Base-by-base conservation (phyloP, 2,888 invertebrate species). In the Steromphala cineraria region DNA sequence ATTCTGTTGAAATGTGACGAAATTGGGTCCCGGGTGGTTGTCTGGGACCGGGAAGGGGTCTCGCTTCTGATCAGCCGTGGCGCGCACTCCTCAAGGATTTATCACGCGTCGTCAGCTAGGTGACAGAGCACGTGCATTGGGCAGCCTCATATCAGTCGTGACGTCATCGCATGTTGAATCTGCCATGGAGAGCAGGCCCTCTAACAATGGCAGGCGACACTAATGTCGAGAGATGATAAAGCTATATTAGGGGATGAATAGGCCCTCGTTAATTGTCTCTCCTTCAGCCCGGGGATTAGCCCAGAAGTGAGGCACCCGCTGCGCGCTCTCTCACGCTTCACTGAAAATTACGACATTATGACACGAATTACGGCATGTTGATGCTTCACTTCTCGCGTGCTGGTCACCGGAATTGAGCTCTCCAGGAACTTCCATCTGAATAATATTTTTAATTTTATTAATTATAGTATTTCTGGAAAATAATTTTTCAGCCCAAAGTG, bases 391-490 rank as follows among this genome's bases (percentile, higher is more conserved):
- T 28, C 62, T 62, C 62, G 62, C 62, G 28, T 62, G 62, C 28
- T 24, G 4, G 28, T 21, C 24, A 28, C 24, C 62, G 28, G 28
- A 62, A 28, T 24, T 15, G 24, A 13, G 5, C 28, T 28, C 62
- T 62, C 46, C 21, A 62, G 28, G 24, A 24, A 62, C 28, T 62
- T 62, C 62, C 28, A 62, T 62, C 28, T 62, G 62, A 62, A 62
- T 62, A 62, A 62, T 62, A 62, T 62, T 62, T 62, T 62, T 62
- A 62, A 62, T 62, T 62, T 62, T 24, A 62, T 62, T 62, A 62
- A 62, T 62, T 62, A 62, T 28, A 62, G 62, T 62, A 24, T 62
- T 62, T 62, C 62, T 21, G 62, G 24, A 62, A 62, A 21, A 62
- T 62, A 62, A 62, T 62, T 62, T 62, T 62, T 62, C 62, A 62